Base-by-base conservation (phyloP, 2,888 invertebrate genomes). In the Apotomis turbidana region DNA sequence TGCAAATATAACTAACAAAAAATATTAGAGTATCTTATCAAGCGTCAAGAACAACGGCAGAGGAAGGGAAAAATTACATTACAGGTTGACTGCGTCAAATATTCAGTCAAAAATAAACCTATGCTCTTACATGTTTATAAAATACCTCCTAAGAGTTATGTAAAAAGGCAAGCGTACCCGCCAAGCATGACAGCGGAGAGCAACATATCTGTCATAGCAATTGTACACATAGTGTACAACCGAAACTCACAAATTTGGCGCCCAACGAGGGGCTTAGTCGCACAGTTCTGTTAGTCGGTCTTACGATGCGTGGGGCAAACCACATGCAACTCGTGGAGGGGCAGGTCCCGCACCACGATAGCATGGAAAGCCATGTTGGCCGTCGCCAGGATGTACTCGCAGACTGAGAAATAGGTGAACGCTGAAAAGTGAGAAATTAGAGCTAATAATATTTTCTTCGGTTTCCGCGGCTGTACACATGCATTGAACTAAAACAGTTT, bases 341-440 rank as follows among this genome's bases (percentile, higher is more conserved):
- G 97, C 87, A 98, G 97, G 90, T 98, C 98, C 84, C 96, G 94
- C 74, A 97, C 96, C 69, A 97, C 97, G 54, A 97, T 96, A 77
- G 97, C 95, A 85, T 98, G 98, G 92, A 97, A 98, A 73, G 96
- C 96, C 97, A 98, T 98, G 90, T 98, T 98, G 78, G 97, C 96
- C 69, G 96, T 95, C 70, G 98, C 98, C 83, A 98, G 96, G 83
- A 98, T 94, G 89, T 98, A 98, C 90, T 98, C 98, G 88, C 97
- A 98, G 72, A 97, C 94, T 1, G 98, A 97, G 93, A 98, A 98
- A 96, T 97, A 97, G 86, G 98, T 98, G 92, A 98, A 98, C 61
- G 98, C 98, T 98, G 94, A 78, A 95, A 95, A 55, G 27, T 71
- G 38, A 73, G 38, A 8, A 68, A 51, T 54, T 55, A 13, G 5